These are phyloP conservation scores for Homarus americanus DNA, from an alignment of 1,140 invertebrate species.

Conservation along the genomic window DNA sequence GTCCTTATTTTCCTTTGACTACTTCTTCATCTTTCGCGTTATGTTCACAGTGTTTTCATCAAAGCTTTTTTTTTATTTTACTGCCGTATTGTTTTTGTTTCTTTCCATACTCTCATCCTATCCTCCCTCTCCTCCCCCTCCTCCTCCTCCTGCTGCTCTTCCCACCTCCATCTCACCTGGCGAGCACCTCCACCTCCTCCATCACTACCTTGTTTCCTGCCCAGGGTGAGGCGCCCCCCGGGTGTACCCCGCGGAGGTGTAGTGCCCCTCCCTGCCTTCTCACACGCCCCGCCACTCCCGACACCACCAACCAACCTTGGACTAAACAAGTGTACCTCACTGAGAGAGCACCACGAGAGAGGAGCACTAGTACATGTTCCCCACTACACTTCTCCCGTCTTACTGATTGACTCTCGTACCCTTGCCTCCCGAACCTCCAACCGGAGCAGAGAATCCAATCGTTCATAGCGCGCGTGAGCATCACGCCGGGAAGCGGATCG, in stretches of 20 bases:
- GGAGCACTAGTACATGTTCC: conserved; percentile 57
- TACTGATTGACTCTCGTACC: conserved; percentile 63
- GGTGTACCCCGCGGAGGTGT: conserved; percentile 3
- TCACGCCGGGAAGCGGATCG: conserved; percentile 36
- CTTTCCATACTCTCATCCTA: too few species aligned
- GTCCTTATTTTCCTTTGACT: too few species aligned
- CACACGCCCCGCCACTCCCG: background rate
- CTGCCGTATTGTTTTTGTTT: too few species aligned
- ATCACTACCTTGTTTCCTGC: conserved; percentile 63
- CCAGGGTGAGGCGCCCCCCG: background rate
- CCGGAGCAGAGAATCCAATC: conserved; percentile 40
- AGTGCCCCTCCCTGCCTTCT: background rate
- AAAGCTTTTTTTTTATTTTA: too few species aligned
- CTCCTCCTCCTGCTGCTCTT: background rate
- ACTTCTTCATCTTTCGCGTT: too few species aligned
- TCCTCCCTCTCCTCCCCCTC: background rate
- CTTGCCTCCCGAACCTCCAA: conserved; percentile 44
- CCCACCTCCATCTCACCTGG: background rate
- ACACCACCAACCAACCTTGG: conserved; percentile 54
- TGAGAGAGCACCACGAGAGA: conserved; percentile 54
- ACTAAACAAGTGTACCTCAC: conserved; percentile 62
- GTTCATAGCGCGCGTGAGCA: conserved; percentile 31
- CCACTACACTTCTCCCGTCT: conserved; percentile 57
- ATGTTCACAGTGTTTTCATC: too few species aligned
- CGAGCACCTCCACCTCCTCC: conserved; percentile 20